Conservation (phyloP, 92 coral and sea anemone species). For the Metridium senile region DNA sequence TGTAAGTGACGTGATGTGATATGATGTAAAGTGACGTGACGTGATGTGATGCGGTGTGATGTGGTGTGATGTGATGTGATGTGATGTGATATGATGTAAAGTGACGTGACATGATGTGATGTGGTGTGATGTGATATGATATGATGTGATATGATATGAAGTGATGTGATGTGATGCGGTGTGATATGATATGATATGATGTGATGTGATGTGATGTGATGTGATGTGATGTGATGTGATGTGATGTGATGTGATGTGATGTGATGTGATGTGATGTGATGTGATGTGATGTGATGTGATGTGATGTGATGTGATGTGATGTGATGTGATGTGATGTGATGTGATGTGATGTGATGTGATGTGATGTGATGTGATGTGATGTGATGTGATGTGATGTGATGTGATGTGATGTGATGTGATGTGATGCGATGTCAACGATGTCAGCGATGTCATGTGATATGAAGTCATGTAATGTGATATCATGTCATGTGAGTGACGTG, state of each 20-base stretch:
- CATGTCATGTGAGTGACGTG: constrained; percentile 5
- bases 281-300: constrained; percentile 8
- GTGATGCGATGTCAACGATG: constrained; percentile 6
- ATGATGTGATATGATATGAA: neutral
- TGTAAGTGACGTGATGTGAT: too few relatives aligned
- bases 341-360: neutral
- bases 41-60: constrained; percentile 13
- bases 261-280: constrained; percentile 13
- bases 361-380: constrained; percentile 3
- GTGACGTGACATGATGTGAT: neutral
- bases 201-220: constrained; percentile 5
- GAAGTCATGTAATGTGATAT: constrained; percentile 1
- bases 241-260: constrained; percentile 15
- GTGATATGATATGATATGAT: neutral
- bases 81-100: constrained; percentile 2
- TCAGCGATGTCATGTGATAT: constrained; percentile 9
- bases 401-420: constrained; percentile 3
- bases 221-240: constrained; percentile 13
- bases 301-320: neutral
- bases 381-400: neutral
- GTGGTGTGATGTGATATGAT: neutral
- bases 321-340: constrained; percentile 10
- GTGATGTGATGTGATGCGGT: constrained; percentile 1
- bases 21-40: neutral
- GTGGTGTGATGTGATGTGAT: constrained; percentile 6